Percentiles rank a stretch among this genome's conserved stretches.
These are phyloP conservation scores for Sarcoramphus papa DNA, from an alignment of 2,797 vertebrate species.

Conservation along the genomic window DNA sequence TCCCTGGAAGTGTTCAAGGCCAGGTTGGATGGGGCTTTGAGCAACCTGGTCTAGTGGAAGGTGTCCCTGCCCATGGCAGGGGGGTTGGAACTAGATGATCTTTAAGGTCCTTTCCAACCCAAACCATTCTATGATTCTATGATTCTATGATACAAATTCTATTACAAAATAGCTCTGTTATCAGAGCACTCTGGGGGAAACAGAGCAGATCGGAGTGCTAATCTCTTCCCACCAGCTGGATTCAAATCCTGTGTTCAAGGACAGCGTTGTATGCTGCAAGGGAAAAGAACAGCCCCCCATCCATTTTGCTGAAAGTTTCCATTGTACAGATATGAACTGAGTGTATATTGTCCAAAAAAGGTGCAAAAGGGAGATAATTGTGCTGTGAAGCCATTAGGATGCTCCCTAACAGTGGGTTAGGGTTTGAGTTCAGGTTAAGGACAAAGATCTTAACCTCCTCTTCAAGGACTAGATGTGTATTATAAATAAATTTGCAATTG, in stretches of 20 bases:
- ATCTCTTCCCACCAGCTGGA: background rate
- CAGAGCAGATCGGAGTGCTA: background rate
- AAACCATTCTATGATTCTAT: no score
- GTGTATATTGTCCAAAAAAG: background rate
- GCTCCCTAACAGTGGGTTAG: background rate
- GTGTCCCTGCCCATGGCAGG: no score
- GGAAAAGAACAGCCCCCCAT: background rate
- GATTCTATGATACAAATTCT: background rate
- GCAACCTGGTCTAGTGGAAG: no score
- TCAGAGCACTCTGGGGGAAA: background rate
- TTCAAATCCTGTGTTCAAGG: background rate
- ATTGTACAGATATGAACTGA: background rate
- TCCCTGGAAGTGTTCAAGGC: no score
- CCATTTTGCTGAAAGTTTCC: background rate
- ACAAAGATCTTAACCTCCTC: background rate
- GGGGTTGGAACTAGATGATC: no score
- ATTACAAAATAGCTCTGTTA: background rate
- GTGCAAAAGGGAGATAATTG: background rate
- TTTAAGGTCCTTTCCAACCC: no score
- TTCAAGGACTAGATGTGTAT: background rate
- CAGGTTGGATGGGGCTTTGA: no score
- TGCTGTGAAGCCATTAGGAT: background rate
- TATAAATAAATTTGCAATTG: background rate
- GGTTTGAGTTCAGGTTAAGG: background rate
- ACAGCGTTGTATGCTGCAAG: accelerated